phyloP scores from a whole-genome alignment of 2,888 invertebrate species.

The Lampropteryx suffumata region DNA sequence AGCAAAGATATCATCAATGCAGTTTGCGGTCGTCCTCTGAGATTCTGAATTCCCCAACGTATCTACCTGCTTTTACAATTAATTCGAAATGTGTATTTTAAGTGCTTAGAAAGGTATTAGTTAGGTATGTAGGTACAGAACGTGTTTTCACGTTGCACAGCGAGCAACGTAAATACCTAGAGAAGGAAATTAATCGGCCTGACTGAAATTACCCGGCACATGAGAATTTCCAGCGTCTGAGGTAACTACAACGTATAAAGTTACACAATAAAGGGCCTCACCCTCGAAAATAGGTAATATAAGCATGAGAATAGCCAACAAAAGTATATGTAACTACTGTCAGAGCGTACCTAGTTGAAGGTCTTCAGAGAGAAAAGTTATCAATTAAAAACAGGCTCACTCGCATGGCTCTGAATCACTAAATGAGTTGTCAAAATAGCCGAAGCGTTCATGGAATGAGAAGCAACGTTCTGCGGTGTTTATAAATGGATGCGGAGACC shows the following conservation, averaged over 20 bases:
- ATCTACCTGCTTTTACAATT: background rate
- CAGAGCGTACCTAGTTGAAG: too few relatives aligned
- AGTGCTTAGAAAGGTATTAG: constrained; percentile 1
- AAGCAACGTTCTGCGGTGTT: too few relatives aligned
- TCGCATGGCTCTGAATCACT: too few relatives aligned
- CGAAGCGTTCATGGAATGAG: too few relatives aligned
- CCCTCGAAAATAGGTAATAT: too few relatives aligned
- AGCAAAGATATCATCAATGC: constrained; percentile 58
- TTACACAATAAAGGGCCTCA: background rate
- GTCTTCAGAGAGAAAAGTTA: too few relatives aligned
- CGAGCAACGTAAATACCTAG: constrained; percentile 12
- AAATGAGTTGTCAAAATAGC: too few relatives aligned
- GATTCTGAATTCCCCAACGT: constrained; percentile 1
- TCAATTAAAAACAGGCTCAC: too few relatives aligned
- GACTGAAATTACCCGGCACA: constrained; percentile 14
- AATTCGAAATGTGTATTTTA: constrained; percentile 13
- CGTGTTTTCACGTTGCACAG: constrained; percentile 15
- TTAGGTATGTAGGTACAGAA: background rate
- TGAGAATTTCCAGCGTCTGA: constrained; percentile 9
- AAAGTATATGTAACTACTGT: too few relatives aligned
- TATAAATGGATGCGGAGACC: too few relatives aligned
- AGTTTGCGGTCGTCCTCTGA: constrained; percentile 7
- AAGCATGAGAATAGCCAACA: too few relatives aligned
- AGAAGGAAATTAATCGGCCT: constrained; percentile 19
- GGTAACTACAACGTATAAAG: constrained; percentile 11